Base-by-base conservation (phyloP, 2,888 invertebrate genomes). In the Drosophila kuntzei region DNA sequence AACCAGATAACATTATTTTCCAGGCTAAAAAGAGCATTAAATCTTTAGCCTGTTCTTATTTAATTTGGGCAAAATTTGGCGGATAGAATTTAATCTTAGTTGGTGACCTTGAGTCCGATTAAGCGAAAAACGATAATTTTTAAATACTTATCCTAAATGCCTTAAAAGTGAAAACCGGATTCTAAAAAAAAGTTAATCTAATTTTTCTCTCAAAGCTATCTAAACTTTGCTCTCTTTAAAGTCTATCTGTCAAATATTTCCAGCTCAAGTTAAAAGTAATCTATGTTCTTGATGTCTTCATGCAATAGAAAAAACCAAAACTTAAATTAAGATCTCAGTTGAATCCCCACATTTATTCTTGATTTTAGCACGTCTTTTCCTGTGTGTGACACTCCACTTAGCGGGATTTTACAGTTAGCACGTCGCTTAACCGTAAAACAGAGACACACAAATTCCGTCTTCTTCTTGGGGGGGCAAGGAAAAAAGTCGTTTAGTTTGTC, bases 401-500 rank as follows among this genome's bases (percentile, higher is more conserved):
- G 39, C 29, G 18, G 18, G 39, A 20, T 51, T 44, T 63, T 54
- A 34, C 51, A 58, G 51, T 47, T 67, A 51, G 41, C 43, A 74
- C 47, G 49, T 66, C 32, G 36, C 25, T 6, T 25, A 27, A 32
- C 36, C 55, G 36, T 41, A 55, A 55, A 46, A 22, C 62, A 71
- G 32, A 49, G 44, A 49, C 25, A 49, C 20, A 57, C 36, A 47
- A 37, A 16, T 36, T 36, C 34, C 34, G 2, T 14, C 14, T 18
- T 41, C 18, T 27, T 16, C 12, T 41, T 4, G 7, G 11, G 7
- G 14, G 8, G 4, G 0, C 5, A 27, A 25, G 16, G 14, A 9
- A 44, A 27, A 37, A 36, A 36, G 18, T 34, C 41, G 54, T 50
- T 73, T 43, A 39, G 62, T 36, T 54, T 78, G 20, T 39, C 57